Percentiles rank a stretch among this genome's conserved stretches.
Conservation (phyloP, 1,140 invertebrate species). For the Whitmania pigra region DNA sequence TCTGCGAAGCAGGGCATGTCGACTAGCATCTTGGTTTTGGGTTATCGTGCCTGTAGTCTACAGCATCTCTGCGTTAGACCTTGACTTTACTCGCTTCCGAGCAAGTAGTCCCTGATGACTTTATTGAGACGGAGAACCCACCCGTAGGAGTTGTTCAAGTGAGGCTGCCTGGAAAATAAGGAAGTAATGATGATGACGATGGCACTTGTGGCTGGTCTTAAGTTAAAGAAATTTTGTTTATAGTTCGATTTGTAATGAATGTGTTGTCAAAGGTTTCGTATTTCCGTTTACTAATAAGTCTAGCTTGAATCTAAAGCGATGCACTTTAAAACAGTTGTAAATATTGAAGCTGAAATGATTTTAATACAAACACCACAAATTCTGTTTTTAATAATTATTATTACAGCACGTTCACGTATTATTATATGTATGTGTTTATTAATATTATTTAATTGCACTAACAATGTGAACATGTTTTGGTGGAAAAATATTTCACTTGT, state of each 20-base stretch:
- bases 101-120: conserved; percentile 55
- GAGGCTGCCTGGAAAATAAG: conserved; percentile 44
- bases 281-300: too few species aligned
- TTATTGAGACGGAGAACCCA: conserved; percentile 53
- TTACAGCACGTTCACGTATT: too few species aligned
- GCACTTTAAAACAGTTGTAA: neutral
- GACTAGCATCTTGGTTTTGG: conserved; percentile 52
- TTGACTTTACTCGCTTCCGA: conserved; percentile 46
- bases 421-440: too few species aligned
- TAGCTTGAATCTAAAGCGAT: neutral
- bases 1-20: conserved; percentile 96
- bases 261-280: too few species aligned
- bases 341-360: neutral
- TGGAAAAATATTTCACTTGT: too few species aligned
- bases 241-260: too few species aligned
- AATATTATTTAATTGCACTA: too few species aligned
- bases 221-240: too few species aligned
- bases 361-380: neutral
- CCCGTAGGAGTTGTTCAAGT: conserved; percentile 56
- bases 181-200: neutral
- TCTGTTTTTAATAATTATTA: too few species aligned
- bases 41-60: conserved; percentile 40
- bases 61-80: conserved; percentile 47
- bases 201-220: too few species aligned
- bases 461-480: too few species aligned